Base-by-base conservation (phyloP, 2,797 vertebrate genomes). In the Chrysocyon brachyurus region DNA sequence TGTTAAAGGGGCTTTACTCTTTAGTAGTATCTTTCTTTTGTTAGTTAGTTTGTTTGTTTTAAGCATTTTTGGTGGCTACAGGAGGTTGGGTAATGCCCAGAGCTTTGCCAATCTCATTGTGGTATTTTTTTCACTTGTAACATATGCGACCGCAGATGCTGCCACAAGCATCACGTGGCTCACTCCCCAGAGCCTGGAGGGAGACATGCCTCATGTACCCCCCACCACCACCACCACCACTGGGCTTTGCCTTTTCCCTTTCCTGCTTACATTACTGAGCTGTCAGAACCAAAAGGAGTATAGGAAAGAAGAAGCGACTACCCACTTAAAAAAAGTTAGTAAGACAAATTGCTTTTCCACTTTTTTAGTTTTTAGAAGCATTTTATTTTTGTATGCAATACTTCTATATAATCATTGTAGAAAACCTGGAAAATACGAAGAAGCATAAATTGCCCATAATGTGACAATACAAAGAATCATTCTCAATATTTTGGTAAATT, bases 61-160 rank as follows among this genome's bases (percentile, higher is more conserved):
- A 88, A 94, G 56, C 11, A 33, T 52, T 87, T 64, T 93, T 4
- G 5, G 54, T 68, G 46, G 87, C 92, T 59, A 33, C 40, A 11
- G 4, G 73, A 91, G 40, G 16, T 83, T 93, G 93, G 70, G 92
- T 33, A 90, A 97, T 54, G 82, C 52, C 61, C 78, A 66, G 64
- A 70, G 54, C 72, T 81, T 88, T 96, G 93, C 82, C 94, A 96
- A 79, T 33, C 63, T 79, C 33, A 15, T 12, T 82, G 83, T 72
- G 88, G 46, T 94, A 61, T 73, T 91, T 90, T 82, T 97, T 95
- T 93, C 68, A 73, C 93, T 86, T 93, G 94, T 91, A 97, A 96
- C 95, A 89, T 78, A 97, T 93, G 98, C 77, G 88, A 96, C 95
- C 98, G 86, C 96, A 98, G 95, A 97, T 96, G 94, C 90, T 57